These are phyloP conservation scores for Porites lobata DNA, from an alignment of 92 coral and sea anemone genomes.

Conservation along the genomic window DNA sequence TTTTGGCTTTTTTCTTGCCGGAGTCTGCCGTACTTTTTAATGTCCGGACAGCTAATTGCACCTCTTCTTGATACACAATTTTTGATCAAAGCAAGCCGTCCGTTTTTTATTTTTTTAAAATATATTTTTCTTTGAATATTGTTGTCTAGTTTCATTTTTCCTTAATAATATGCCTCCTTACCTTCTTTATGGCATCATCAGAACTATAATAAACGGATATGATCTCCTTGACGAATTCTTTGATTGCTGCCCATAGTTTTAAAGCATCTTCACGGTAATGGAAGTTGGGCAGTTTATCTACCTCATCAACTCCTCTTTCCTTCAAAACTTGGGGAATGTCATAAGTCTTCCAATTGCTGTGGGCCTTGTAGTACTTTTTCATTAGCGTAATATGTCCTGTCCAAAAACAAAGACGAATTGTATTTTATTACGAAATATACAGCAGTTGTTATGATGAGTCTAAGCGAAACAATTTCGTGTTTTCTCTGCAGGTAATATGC, in stretches of 20 bases:
- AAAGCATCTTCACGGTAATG: conserved; percentile 70
- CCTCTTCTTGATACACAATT: too few relatives aligned
- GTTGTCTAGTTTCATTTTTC: too few relatives aligned
- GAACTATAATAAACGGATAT: conserved; percentile 48
- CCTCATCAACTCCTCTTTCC: conserved; percentile 75
- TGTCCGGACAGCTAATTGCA: too few relatives aligned
- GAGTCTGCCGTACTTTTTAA: too few relatives aligned
- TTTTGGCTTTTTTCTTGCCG: too few relatives aligned
- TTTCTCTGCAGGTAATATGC: too few relatives aligned
- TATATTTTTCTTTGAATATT: too few relatives aligned
- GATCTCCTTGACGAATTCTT: conserved; percentile 55
- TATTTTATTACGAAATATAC: too few relatives aligned
- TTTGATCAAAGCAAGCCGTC: too few relatives aligned
- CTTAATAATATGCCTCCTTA: not conserved
- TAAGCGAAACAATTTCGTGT: too few relatives aligned
- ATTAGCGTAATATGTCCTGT: conserved; percentile 30
- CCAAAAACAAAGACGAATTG: not conserved
- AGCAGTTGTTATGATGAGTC: not conserved
- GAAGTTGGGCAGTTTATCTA: conserved; percentile 54
- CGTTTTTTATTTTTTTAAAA: too few relatives aligned
- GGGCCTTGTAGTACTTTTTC: conserved; percentile 38
- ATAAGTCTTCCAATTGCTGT: conserved; percentile 36
- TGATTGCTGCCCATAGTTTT: conserved; percentile 62
- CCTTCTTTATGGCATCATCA: conserved; percentile 37
- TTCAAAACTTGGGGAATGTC: conserved; percentile 49